These are phyloP conservation scores for Oryzias melastigma DNA, from an alignment of 2,113 vertebrate species.

Conservation along the genomic window DNA sequence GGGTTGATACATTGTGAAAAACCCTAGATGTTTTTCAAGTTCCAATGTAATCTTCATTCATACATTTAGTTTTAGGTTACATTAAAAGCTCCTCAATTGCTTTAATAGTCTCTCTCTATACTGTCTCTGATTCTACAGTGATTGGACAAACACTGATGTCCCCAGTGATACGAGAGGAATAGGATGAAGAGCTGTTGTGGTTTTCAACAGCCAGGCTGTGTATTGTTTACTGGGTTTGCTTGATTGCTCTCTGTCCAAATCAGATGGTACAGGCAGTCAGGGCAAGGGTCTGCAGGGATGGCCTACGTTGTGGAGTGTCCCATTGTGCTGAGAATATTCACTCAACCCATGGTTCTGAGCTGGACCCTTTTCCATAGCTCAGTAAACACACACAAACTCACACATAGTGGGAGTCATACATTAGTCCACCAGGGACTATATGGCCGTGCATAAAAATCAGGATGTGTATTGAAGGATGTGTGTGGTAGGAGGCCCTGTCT, in stretches of 20 bases:
- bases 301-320: conserved; percentile 69
- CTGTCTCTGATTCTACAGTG: conserved; percentile 48
- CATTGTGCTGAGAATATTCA: conserved; percentile 72
- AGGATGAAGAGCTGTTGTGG: conserved; percentile 66
- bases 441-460: conserved; percentile 51
- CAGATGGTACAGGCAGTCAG: conserved; percentile 69
- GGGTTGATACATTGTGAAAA: too few relatives aligned
- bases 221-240: conserved; percentile 73
- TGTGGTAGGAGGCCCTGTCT: conserved; percentile 73
- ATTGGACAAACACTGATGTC: conserved; percentile 65
- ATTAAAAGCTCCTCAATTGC: too few relatives aligned
- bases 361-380: conserved; percentile 54
- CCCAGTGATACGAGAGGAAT: conserved; percentile 61
- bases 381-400: conserved; percentile 59
- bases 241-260: conserved; percentile 76
- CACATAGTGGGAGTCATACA: conserved; percentile 47
- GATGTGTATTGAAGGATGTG: conserved; percentile 37
- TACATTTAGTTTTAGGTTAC: too few relatives aligned
- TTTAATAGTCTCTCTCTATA: conserved; percentile 33
- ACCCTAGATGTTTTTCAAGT: too few relatives aligned
- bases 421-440: conserved; percentile 54
- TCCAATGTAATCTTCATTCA: too few relatives aligned
- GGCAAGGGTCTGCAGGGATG: conserved; percentile 66
- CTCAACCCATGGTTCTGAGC: conserved; percentile 56
- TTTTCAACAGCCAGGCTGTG: conserved; percentile 60